phyloP scores from a whole-genome alignment of 1,140 invertebrate genomes.

The Caerostris darwini region DNA sequence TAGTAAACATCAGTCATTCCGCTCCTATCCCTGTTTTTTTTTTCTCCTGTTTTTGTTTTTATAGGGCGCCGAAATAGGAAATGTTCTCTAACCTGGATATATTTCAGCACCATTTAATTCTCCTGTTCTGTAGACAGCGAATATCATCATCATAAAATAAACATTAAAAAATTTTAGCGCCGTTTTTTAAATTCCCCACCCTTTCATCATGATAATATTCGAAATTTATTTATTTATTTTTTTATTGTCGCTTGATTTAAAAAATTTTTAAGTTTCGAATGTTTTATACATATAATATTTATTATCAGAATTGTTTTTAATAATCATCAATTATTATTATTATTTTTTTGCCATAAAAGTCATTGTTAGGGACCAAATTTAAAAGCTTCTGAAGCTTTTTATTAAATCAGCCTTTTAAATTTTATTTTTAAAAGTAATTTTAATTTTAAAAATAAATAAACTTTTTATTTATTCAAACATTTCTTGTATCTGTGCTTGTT shows the following conservation, averaged over 20 bases:
- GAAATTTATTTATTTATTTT: constrained; percentile 11
- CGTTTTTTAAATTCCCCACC: too few species aligned
- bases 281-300: background rate
- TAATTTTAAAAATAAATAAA: background rate
- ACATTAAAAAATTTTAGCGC: too few species aligned
- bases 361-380: constrained; percentile 32
- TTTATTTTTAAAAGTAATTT: background rate
- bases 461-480: constrained; percentile 46
- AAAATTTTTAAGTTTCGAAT: background rate
- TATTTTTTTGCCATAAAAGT: constrained; percentile 7
- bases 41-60: constrained; percentile 21
- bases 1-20: constrained; percentile 74
- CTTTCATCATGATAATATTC: background rate
- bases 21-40: background rate
- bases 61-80: constrained; percentile 60
- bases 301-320: background rate
- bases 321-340: background rate
- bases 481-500: constrained; percentile 42
- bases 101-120: background rate
- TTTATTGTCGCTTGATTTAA: background rate
- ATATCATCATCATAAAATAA: too few species aligned
- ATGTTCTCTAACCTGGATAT: constrained; percentile 4
- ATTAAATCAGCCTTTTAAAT: background rate
- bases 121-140: background rate
- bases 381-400: constrained; percentile 9